Base-by-base conservation (phyloP, 2,113 vertebrate species). In the Catharus minimus region DNA sequence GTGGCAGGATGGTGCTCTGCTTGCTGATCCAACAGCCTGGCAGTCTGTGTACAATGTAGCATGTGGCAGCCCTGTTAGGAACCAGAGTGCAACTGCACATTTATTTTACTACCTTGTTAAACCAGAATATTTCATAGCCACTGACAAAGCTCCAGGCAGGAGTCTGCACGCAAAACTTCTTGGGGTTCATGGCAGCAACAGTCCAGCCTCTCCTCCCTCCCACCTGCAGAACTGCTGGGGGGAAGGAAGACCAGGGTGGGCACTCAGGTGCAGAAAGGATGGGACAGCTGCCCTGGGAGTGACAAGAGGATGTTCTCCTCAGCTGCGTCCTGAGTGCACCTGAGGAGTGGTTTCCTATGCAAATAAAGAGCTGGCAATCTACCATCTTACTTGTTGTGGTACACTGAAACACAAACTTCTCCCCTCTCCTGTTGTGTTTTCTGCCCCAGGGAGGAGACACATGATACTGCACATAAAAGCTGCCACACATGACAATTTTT, bases 101-200 rank as follows among this genome's bases (percentile, higher is more conserved):
- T 78, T 61, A 38, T 90, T 91, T 91, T 67, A 93, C 81, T 78
- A 27, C 86, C 62, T 72, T 88, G 83, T 90, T 93, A 89, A 91
- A 72, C n/a, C 26, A 58, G 50, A 80, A n/a, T 46, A 26, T 86
- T 75, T 82, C 57, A 50, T 5, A 30, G 86, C 73, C 61, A 11
- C 49, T 67, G 49, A 75, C 55, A 55, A 27, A 2, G 39, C 60
- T 77, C 56, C 82, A 64, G 85, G 79, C 62, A 52, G 44, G 52
- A 73, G 20, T 24, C 53, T 73, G 82, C 84, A 58, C 0, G 4
- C 27, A 68, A 38, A 81, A n/a, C 56, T 23, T 53, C 19, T 12
- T 13, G 32, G 27, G 46, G 30, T 36, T 58, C 92, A 17, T 21
- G 50, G 43, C 39, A 90, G 67, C 36, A 47, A 6, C 0, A 2